Evolutionary conservation across 2,113 vertebrate species (phyloP), one percentile per base, ranked within the genome.

Genomic region (Erythrocercus mccallii): DNA sequence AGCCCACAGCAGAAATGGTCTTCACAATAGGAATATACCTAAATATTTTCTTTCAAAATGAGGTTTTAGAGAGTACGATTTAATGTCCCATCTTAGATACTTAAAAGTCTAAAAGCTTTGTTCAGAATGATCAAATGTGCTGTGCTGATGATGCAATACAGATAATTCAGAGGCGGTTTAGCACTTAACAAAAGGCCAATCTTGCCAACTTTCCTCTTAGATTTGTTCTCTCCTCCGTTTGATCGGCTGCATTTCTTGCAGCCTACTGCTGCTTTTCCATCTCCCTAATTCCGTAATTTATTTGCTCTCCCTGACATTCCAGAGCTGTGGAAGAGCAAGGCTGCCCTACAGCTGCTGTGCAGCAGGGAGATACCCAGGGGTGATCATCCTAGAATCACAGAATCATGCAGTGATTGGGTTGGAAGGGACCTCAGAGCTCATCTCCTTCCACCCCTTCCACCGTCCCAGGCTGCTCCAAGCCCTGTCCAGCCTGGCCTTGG

Each of bases 401-500:
- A 28, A 9, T 19, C 8, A 0, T 21, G 37, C 27, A 19, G 5
- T 6, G 62, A 6, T 9, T 69, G 47, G 38, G 5, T 23, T 18
- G 20, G 20, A 40, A 47, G 40, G 40, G 17, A 35, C 40, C 40
- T 82, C 25, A 38, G 30, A 68, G 20, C 33, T 33, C 60, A 27
- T 37, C 31, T 31, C 0, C 0, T 65, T 20, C 60, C 19, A 37
- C 5, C 4, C 31, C 19, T 58, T 1, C 86, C 77, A 21, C 37
- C 0, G 0, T 23, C 60, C 45, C 53, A 53, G 60, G 37, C 0
- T 66, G 53, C 53, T 81, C 78, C 60, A 2, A 68, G 7, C 60
- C 18, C 33, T 0, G 0, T 27, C 86, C 86, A 73, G 0, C 45
- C 37, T 51, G 68, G 44, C 60, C 23, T 30, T 45, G 60, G 53